Evolutionary conservation across 2,113 vertebrate genomes (phyloP).

Genomic region (Thalassoma bifasciatum): DNA sequence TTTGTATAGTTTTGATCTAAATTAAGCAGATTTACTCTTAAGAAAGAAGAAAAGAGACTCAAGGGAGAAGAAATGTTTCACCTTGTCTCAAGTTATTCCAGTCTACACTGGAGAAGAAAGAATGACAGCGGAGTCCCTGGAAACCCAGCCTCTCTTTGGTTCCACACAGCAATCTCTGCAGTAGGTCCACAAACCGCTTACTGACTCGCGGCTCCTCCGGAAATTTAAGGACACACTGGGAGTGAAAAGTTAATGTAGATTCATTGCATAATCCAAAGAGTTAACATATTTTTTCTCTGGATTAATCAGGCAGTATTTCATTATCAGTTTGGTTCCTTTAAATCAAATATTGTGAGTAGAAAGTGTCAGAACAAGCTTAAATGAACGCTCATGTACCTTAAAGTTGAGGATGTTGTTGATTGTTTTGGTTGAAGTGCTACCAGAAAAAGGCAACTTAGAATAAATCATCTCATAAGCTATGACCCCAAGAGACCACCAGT

Average conservation of each 20-base stretch:
- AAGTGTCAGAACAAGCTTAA: neutral
- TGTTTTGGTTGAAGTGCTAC: slow-evolving; percentile 89
- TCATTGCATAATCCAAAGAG: slow-evolving; percentile 21
- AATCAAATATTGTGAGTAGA: neutral
- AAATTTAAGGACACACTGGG: slow-evolving; percentile 90
- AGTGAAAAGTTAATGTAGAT: slow-evolving; percentile 36
- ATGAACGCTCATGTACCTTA: slow-evolving; percentile 83
- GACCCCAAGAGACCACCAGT: slow-evolving; percentile 98
- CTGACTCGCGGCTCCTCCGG: slow-evolving; percentile 90
- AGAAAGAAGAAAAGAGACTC: slow-evolving; percentile 12
- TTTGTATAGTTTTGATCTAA: slow-evolving; percentile 18
- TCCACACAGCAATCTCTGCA: slow-evolving; percentile 92
- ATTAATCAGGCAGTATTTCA: neutral
- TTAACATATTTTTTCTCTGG: slow-evolving; percentile 15
- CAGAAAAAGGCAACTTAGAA: slow-evolving; percentile 89
- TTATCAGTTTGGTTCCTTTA: neutral
- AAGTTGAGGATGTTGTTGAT: slow-evolving; percentile 95
- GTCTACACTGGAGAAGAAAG: slow-evolving; percentile 91
- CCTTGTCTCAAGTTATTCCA: slow-evolving; percentile 91
- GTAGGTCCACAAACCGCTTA: slow-evolving; percentile 88
- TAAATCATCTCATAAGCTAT: slow-evolving; percentile 97
- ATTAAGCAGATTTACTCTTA: slow-evolving; percentile 15
- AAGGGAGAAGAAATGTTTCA: slow-evolving; percentile 74
- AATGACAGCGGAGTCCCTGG: slow-evolving; percentile 92
- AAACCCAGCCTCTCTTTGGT: slow-evolving; percentile 89